Evolutionary conservation across 2,113 vertebrate species (phyloP).

Genomic region (Phainopepla nitens): DNA sequence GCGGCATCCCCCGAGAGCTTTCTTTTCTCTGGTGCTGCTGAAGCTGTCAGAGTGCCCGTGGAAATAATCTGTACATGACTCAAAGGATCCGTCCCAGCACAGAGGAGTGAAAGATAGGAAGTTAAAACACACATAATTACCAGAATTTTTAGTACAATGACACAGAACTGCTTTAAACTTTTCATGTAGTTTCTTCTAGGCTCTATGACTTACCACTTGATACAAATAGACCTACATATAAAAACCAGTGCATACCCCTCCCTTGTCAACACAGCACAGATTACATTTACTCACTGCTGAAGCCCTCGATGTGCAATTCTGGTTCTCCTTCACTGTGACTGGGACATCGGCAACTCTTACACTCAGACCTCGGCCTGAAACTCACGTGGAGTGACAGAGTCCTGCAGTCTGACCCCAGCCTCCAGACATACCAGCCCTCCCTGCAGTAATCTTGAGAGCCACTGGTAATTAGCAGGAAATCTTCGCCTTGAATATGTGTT

Average conservation of each 20-base stretch:
- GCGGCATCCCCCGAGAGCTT: background rate
- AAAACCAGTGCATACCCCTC: background rate
- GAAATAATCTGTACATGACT: background rate
- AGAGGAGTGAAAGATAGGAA: background rate
- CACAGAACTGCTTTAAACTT: background rate
- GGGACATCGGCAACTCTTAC: background rate
- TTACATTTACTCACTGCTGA: background rate
- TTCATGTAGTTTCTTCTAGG: background rate
- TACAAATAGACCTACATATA: background rate
- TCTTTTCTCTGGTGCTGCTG: fast-evolving
- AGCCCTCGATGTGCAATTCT: background rate
- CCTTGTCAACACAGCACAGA: background rate
- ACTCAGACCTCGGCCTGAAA: background rate
- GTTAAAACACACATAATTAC: background rate
- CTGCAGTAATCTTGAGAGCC: background rate
- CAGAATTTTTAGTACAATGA: background rate
- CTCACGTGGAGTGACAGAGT: background rate
- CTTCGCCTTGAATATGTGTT: background rate
- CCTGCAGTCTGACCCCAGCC: background rate
- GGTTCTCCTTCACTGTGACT: background rate
- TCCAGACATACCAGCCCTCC: background rate
- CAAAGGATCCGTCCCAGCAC: background rate
- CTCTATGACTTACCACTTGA: background rate
- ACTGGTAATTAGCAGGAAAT: background rate
- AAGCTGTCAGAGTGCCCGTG: background rate